A percentile compares a stretch with the other conserved stretches of the same genome.
These are phyloP conservation scores for Oscheius onirici DNA, from an alignment of 2,888 invertebrate genomes.

Conservation along the genomic window DNA sequence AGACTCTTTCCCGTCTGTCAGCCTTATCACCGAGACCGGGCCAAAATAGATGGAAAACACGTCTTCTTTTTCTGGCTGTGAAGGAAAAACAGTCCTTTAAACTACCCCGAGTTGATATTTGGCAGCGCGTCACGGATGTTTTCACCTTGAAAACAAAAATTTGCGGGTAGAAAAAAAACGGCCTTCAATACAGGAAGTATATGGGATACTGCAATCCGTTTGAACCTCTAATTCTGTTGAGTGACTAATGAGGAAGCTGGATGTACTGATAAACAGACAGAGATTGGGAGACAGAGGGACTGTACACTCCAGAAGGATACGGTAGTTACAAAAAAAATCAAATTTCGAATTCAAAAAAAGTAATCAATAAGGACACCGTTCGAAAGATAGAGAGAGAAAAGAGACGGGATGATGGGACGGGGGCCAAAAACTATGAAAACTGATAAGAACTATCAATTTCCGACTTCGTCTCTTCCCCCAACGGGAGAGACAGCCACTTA, in stretches of 20 bases:
- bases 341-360: not conserved
- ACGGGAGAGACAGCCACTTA: not conserved
- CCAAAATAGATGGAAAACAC: too few species aligned
- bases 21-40: too few species aligned
- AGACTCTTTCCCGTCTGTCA: too few species aligned
- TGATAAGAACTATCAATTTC: conserved; percentile 22
- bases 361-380: conserved; percentile 11
- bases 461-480: not conserved
- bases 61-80: too few species aligned
- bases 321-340: not conserved
- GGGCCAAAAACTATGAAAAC: conserved; percentile 26
- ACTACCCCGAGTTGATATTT: too few species aligned
- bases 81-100: too few species aligned
- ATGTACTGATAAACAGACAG: not conserved
- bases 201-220: not conserved
- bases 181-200: too few species aligned
- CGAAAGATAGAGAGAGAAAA: not conserved
- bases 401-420: conserved; percentile 10
- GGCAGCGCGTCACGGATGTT: too few species aligned
- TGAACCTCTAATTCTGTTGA: not conserved
- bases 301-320: not conserved
- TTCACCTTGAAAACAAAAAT: too few species aligned
- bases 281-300: not conserved
- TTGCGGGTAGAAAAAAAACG: too few species aligned
- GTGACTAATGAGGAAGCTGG: not conserved